Evolutionary conservation across 2,888 invertebrate species (phyloP), one percentile per base, ranked within the genome.

Genomic region (Cheilosia pagana): DNA sequence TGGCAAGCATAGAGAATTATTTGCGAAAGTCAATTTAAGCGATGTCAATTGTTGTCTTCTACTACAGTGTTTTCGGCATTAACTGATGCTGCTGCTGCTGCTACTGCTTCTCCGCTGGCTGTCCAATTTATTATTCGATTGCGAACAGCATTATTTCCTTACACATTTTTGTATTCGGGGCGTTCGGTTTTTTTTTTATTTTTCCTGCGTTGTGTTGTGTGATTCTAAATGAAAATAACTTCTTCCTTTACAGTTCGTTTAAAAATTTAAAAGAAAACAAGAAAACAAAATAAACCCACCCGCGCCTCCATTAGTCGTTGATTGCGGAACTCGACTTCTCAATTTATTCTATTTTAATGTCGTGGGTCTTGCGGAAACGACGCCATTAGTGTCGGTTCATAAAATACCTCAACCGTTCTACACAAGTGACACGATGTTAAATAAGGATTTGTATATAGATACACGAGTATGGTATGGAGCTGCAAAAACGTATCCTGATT

Each of bases 1-100:
- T 52, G 52, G 55, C 72, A 81, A 60, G 41, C 53, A 31, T 31
- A 28, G 70, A 70, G 57, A 83, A 79, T 83, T 79, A 79, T 79
- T 79, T 83, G 62, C 74, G 68, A 83, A 83, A 83, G 79, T 83
- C 83, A 83, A 83, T 83, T 83, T 79, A 83, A 83, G 74, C 57
- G 74, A 74, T 70, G 83, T 83, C 83, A 83, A 75, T 83, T 78
- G 68, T 79, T 63, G 83, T 83, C 74, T 41, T 57, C 63, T 43
- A 21, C 63, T 57, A 39, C 48, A 55, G 57, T 67, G 53, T 71
- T 74, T 50, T 57, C 67, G 55, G 65, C 63, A 75, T 68, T 75
- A 79, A 83, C 76, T 65, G 71, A 76, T 71, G 75, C 62, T 78
- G 25, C 41, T 25, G 43, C n/a, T 14, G 12, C 25, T 16, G 6